Evolutionary conservation across 1,140 invertebrate genomes (phyloP).

Genomic region (Lordiphosa stackelbergi): DNA sequence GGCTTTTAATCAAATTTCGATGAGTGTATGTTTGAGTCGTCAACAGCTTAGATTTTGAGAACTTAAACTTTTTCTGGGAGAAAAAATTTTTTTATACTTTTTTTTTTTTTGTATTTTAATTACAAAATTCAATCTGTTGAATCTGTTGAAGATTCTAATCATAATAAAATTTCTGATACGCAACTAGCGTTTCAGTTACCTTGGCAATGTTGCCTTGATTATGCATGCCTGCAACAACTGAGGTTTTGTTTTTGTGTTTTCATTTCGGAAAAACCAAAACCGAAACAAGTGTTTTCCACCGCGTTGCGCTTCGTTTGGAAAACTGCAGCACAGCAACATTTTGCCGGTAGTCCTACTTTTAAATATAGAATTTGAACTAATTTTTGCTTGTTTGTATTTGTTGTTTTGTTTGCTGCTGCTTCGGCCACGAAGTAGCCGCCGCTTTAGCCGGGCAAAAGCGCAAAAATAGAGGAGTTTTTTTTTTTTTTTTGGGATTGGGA

Average conservation of each 20-base stretch:
- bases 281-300: constrained; percentile 70
- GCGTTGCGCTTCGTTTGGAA: constrained; percentile 70
- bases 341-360: constrained; percentile 72
- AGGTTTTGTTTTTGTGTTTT: constrained; percentile 6
- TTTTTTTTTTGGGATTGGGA: constrained; percentile 17
- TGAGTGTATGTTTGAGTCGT: no score
- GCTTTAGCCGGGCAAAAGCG: constrained; percentile 47
- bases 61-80: no score
- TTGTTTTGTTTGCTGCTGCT: constrained; percentile 25
- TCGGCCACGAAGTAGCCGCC: constrained; percentile 14
- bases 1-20: no score
- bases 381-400: constrained; percentile 52
- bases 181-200: constrained; percentile 16
- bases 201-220: constrained; percentile 35
- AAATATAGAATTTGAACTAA: constrained; percentile 74
- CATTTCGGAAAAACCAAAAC: constrained; percentile 38
- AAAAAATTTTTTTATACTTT: no score
- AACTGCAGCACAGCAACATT: constrained; percentile 59
- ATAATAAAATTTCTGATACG: constrained; percentile 7
- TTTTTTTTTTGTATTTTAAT: no score
- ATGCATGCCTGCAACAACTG: constrained; percentile 36
- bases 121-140: background rate
- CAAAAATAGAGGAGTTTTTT: constrained; percentile 66
- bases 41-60: no score
- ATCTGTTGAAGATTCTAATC: background rate